Evolutionary conservation across 2,113 vertebrate species (phyloP).

Genomic region (Rhinolophus ferrumequinum): DNA sequence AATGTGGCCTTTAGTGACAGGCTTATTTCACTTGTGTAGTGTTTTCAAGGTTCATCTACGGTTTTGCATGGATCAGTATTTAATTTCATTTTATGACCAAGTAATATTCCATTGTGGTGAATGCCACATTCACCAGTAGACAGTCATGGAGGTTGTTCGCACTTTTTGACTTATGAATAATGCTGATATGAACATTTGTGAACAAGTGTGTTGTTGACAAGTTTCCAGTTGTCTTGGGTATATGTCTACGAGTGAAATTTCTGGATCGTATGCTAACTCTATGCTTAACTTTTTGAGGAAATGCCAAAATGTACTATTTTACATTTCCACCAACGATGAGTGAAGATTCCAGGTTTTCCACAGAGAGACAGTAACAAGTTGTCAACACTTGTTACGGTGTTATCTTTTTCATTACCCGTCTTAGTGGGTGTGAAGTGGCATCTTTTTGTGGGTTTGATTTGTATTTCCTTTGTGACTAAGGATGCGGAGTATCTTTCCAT

Average conservation of each 20-base stretch:
- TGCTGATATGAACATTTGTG: background rate
- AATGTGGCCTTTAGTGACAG: background rate
- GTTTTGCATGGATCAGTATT: background rate
- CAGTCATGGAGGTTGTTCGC: background rate
- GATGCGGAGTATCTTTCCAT: background rate
- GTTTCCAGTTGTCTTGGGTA: background rate
- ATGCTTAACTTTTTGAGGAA: background rate
- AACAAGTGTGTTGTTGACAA: background rate
- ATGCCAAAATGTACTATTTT: background rate
- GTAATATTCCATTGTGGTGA: background rate
- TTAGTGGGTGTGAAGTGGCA: background rate
- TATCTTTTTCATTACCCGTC: background rate
- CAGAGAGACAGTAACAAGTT: background rate
- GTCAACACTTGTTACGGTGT: background rate
- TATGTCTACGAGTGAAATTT: constrained; percentile 14
- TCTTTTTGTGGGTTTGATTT: constrained; percentile 27
- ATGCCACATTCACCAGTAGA: background rate
- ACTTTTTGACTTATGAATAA: constrained; percentile 20
- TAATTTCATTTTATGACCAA: background rate
- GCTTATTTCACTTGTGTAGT: background rate
- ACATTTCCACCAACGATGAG: background rate
- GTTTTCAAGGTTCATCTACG: background rate
- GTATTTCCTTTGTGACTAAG: background rate
- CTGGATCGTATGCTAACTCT: background rate
- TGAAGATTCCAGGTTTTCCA: background rate